phyloP scores from a whole-genome alignment of 2,113 vertebrate species.

The Grallaria varia region DNA sequence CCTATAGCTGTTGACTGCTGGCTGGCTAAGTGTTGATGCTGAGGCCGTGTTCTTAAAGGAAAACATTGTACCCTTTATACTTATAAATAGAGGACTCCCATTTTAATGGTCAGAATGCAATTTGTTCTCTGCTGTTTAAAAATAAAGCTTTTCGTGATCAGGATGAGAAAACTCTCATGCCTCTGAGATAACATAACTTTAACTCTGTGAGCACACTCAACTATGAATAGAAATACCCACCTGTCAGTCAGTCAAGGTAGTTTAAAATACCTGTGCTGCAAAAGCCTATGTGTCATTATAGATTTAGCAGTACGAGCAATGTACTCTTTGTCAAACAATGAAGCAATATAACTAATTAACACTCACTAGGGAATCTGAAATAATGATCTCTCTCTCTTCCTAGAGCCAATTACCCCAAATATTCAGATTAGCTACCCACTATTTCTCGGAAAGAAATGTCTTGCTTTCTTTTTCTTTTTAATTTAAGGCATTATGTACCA shows the following conservation, averaged over 20 bases:
- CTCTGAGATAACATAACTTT: conserved; percentile 37
- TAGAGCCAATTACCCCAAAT: conserved; percentile 82
- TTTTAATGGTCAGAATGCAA: conserved; percentile 16
- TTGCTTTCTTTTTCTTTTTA: conserved; percentile 73
- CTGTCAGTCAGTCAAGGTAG: conserved; percentile 77
- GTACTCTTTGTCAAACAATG: conserved; percentile 80
- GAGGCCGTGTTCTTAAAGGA: fast-evolving
- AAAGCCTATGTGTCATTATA: conserved; percentile 75
- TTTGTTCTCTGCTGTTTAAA: conserved; percentile 23
- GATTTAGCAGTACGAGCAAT: conserved; percentile 75
- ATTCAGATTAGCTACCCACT: conserved; percentile 80
- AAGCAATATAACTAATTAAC: conserved; percentile 83
- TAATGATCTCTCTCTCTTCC: conserved; percentile 78
- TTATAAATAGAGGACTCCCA: not conserved
- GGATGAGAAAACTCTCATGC: conserved; percentile 25
- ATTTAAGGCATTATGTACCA: conserved; percentile 79
- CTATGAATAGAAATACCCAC: conserved; percentile 74
- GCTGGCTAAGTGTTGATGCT: not conserved
- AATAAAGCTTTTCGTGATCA: conserved; percentile 33
- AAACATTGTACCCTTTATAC: not conserved
- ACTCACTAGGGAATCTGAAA: conserved; percentile 79
- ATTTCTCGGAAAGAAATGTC: conserved; percentile 75
- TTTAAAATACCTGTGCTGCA: conserved; percentile 80
- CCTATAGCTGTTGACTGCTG: not conserved
- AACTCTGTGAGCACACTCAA: conserved; percentile 3